Percentiles rank a stretch among this genome's conserved stretches.
Evolutionary conservation across 2,888 invertebrate genomes (phyloP).

Genomic region (Pegoplata infirma): DNA sequence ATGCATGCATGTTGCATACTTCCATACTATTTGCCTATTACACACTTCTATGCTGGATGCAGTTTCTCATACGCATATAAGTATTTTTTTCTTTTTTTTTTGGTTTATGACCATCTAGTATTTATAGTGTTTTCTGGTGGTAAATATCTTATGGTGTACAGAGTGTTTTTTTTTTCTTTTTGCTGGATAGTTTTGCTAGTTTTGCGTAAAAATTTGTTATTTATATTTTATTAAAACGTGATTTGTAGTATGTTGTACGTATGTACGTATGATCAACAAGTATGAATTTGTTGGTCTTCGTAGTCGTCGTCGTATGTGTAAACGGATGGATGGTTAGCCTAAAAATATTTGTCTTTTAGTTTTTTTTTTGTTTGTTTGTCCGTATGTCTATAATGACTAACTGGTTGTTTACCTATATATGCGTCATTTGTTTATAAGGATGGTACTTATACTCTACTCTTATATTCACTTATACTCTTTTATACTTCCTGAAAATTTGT

Average conservation of each 20-base stretch:
- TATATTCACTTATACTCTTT: too few species aligned
- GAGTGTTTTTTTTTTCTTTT: background rate
- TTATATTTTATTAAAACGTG: conserved; percentile 50
- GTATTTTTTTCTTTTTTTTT: too few species aligned
- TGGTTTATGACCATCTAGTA: conserved; percentile 49
- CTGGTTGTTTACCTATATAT: conserved; percentile 19
- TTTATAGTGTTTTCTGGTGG: conserved; percentile 7
- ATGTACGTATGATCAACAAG: too few species aligned
- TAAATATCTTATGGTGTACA: background rate
- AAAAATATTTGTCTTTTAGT: conserved; percentile 8
- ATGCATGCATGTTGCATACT: conserved; percentile 34
- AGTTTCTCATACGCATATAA: conserved; percentile 59
- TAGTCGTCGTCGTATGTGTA: background rate
- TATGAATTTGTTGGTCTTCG: conserved; percentile 6
- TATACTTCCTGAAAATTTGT: too few species aligned
- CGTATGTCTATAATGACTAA: conserved; percentile 23
- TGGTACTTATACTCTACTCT: background rate
- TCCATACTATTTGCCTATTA: conserved; percentile 44
- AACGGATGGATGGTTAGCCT: conserved; percentile 6
- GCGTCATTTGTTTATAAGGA: conserved; percentile 28
- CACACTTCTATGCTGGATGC: conserved; percentile 15
- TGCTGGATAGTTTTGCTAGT: background rate
- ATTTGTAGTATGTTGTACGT: conserved; percentile 35
- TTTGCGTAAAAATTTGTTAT: conserved; percentile 17
- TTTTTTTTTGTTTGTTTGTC: conserved; percentile 4